These are phyloP conservation scores for Manis pentadactyla DNA, from an alignment of 2,797 vertebrate genomes.

Conservation along the genomic window DNA sequence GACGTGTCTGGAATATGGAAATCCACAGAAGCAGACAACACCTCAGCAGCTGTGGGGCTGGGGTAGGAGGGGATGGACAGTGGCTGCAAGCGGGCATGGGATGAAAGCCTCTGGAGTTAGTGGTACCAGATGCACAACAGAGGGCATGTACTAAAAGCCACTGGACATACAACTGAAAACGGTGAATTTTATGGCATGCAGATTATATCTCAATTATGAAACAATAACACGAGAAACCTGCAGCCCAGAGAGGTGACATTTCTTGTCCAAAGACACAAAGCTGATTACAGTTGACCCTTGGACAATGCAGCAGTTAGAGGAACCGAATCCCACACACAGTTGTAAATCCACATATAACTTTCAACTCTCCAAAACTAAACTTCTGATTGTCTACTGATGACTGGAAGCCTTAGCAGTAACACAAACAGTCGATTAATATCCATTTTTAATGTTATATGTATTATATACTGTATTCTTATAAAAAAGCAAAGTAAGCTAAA, in stretches of 20 bases:
- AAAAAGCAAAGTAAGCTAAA: too few species aligned
- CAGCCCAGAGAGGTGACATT: neutral
- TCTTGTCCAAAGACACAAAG: neutral
- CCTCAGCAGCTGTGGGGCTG: neutral
- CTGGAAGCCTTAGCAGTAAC: too few species aligned
- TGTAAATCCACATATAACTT: too few species aligned
- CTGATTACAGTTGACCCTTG: too few species aligned
- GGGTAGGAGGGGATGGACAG: neutral
- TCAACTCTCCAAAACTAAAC: too few species aligned
- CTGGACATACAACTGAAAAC: neutral
- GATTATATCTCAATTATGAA: neutral
- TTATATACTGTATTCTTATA: too few species aligned
- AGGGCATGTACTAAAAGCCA: neutral
- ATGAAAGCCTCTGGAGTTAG: conserved; percentile 6
- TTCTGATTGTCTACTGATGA: too few species aligned
- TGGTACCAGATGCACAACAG: neutral
- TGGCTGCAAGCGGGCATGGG: neutral
- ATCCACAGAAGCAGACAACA: neutral
- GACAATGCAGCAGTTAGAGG: too few species aligned
- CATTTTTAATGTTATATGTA: too few species aligned
- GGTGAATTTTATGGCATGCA: neutral
- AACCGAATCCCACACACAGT: too few species aligned
- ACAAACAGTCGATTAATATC: too few species aligned
- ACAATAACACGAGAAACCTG: neutral
- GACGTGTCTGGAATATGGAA: neutral